Conservation (phyloP, 2,113 vertebrate genomes). For the Aythya baeri region DNA sequence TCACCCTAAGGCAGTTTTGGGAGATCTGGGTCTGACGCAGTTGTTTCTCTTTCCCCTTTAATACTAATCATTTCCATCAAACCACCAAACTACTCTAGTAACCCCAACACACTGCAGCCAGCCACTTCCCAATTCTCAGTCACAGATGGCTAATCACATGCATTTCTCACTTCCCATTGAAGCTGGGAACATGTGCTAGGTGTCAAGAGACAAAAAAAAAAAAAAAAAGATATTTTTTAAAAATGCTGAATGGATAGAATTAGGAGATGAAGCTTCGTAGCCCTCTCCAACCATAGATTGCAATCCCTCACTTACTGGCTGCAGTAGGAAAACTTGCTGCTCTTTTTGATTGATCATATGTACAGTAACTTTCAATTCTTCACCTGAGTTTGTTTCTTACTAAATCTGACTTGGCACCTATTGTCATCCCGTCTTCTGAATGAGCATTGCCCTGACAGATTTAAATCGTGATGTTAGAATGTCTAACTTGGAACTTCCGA, state of each 20-base stretch:
- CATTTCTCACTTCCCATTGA: not conserved
- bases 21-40: not conserved
- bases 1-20: not conserved
- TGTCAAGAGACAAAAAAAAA: not conserved
- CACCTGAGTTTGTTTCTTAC: not conserved
- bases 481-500: not conserved
- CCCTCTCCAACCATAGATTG: not conserved
- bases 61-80: not conserved
- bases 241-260: not conserved
- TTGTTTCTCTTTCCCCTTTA: not conserved
- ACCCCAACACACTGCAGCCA: not conserved
- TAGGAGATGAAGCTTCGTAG: not conserved
- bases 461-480: not conserved
- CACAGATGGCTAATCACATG: not conserved
- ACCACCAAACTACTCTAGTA: not conserved
- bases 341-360: not conserved
- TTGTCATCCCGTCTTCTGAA: not conserved
- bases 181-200: not conserved
- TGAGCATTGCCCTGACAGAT: not conserved
- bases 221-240: not conserved
- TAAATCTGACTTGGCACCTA: not conserved
- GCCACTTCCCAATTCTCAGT: not conserved
- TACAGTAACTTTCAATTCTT: not conserved
- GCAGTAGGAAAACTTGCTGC: not conserved
- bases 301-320: not conserved